A percentile compares a stretch with the other conserved stretches of the same genome.
Conservation (phyloP, 1,140 invertebrate species). For the Hydropsyche tenuis region DNA sequence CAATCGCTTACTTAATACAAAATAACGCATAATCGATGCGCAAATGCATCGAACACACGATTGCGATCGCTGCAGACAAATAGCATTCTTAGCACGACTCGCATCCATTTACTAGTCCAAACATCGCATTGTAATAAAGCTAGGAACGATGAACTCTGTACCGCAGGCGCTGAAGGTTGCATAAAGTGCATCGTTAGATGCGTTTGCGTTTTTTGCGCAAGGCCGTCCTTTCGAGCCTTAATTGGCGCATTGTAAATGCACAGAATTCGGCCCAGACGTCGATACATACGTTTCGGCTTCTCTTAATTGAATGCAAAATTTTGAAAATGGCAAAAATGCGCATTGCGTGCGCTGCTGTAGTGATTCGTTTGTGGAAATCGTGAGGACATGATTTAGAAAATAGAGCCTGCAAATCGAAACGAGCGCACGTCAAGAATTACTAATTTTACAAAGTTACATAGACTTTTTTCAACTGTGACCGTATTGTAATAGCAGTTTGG, state of each 20-base stretch:
- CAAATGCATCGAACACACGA: constrained; percentile 17
- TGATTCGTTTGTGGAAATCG: neutral
- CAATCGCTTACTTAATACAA: neutral
- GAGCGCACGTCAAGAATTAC: no score
- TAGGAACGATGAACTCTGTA: constrained; percentile 39
- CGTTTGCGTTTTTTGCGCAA: constrained; percentile 6
- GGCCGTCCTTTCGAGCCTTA: neutral
- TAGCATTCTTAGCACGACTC: constrained; percentile 47
- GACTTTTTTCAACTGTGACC: no score
- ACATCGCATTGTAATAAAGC: constrained; percentile 41
- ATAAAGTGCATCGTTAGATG: constrained; percentile 21
- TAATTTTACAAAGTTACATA: neutral
- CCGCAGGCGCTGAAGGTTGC: constrained; percentile 19
- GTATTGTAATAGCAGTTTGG: no score
- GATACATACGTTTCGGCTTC: no score
- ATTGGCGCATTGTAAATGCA: neutral
- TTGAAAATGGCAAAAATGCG: constrained; percentile 1
- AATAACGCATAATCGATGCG: neutral
- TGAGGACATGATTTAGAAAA: no score
- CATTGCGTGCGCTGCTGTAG: neutral
- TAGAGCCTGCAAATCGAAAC: no score
- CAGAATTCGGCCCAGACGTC: neutral
- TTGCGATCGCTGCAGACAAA: constrained; percentile 39
- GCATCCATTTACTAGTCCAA: constrained; percentile 42
- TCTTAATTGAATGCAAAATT: neutral